Evolutionary conservation across 2,888 invertebrate species (phyloP), one percentile per base, ranked within the genome.

Genomic region (Drosophila tanythrix): DNA sequence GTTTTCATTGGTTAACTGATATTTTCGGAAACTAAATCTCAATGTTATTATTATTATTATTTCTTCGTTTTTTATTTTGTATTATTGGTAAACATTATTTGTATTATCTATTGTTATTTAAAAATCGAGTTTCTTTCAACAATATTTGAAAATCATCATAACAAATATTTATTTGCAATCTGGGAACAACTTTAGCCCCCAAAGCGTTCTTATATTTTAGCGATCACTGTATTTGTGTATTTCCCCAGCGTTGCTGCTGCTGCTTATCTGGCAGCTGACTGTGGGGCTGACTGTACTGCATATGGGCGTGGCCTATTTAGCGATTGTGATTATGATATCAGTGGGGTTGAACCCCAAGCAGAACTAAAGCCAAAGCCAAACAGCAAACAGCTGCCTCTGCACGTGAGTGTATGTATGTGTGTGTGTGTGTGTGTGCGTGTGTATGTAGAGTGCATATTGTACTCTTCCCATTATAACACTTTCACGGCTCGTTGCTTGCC

Each of bases 401-500:
- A 25, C 18, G 25, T 31, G 33, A n/a, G 46, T 15, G 3, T 33
- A 5, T 35, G 33, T 25, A 15, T 38, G 31, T 38, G 3, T 29
- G 36, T 15, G 46, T 21, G 10, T 18, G 2, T 38, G 25, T 21
- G 11, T 36, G 25, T 18, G 21, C 21, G 36, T 38, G 25, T 36
- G 43, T 25, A 40, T 21, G 18, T 35, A 43, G 21, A 46, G 18
- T 27, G 36, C 10, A 8, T 21, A 57, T 57, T 53, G 55, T 70
- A 70, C 66, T 78, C 71, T 82, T 84, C 89, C 90, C 91, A 92
- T 92, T 93, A 91, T 93, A 93, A 93, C 92, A 93, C 92, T 93
- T 93, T 93, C 93, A 93, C 92, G 92, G 92, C 89, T 92, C 92
- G 92, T 93, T 93, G 92, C 77, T 61, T 72, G 79, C 64, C 63